Evolutionary conservation across 2,113 vertebrate species (phyloP).

Genomic region (Holacanthus passer): DNA sequence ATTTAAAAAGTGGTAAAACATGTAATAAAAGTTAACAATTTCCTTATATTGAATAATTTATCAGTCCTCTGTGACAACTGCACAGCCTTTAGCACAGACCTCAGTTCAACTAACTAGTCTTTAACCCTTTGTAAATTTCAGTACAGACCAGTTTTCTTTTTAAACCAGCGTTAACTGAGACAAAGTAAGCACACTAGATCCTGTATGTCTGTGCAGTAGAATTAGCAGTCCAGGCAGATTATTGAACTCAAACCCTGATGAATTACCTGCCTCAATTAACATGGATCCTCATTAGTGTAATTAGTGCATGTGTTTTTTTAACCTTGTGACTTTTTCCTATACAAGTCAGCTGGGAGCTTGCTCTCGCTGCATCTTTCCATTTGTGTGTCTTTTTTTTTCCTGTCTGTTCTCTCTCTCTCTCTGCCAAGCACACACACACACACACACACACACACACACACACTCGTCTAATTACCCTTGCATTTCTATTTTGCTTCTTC

Average conservation of each 20-base stretch:
- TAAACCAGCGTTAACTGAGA: too few relatives aligned
- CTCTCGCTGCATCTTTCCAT: background rate
- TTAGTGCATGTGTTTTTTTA: slow-evolving; percentile 19
- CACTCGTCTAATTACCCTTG: background rate
- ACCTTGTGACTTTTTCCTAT: slow-evolving; percentile 34
- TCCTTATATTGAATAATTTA: too few relatives aligned
- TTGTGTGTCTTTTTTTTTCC: background rate
- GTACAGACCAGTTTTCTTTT: too few relatives aligned
- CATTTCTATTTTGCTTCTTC: background rate
- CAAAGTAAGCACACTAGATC: too few relatives aligned
- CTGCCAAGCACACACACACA: too few relatives aligned
- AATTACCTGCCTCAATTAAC: slow-evolving; percentile 49
- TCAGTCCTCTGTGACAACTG: too few relatives aligned
- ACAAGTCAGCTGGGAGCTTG: background rate
- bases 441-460: background rate
- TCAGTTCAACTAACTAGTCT: too few relatives aligned
- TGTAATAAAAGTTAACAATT: too few relatives aligned
- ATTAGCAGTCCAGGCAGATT: slow-evolving; percentile 30
- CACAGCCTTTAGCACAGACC: too few relatives aligned
- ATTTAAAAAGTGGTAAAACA: too few relatives aligned
- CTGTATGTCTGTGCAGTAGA: background rate
- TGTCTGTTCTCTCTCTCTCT: background rate
- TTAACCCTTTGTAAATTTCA: too few relatives aligned
- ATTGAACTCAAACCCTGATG: slow-evolving; percentile 41
- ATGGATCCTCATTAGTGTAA: slow-evolving; percentile 46